These are phyloP conservation scores for Monopterus albus DNA, from an alignment of 2,113 vertebrate genomes.

Conservation along the genomic window DNA sequence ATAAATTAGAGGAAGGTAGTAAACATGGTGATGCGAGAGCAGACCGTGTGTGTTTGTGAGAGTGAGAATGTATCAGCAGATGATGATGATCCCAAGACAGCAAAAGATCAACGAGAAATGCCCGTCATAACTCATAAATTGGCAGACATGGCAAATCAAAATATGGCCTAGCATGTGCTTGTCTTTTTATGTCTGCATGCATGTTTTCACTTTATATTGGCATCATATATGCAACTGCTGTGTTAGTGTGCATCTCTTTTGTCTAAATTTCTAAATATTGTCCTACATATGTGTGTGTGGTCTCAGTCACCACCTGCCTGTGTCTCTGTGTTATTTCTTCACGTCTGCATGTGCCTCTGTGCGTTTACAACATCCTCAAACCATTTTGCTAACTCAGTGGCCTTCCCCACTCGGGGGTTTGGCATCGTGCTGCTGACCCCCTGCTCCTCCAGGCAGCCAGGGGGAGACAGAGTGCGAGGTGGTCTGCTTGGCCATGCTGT, in stretches of 20 bases:
- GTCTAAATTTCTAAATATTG: conserved; percentile 54
- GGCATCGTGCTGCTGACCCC: conserved; percentile 87
- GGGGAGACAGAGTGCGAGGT: conserved; percentile 94
- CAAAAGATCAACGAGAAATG: conserved; percentile 25
- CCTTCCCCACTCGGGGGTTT: conserved; percentile 90
- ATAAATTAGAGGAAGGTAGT: conserved; percentile 38
- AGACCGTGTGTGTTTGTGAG: conserved; percentile 24
- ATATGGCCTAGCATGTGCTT: conserved; percentile 47
- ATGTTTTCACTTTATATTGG: conserved; percentile 55
- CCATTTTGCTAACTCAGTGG: conserved; percentile 81
- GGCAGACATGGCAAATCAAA: conserved; percentile 41
- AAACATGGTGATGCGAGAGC: conserved; percentile 26
- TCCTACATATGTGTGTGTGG: conserved; percentile 30
- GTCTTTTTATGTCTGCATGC: conserved; percentile 71
- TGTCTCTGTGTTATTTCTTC: conserved; percentile 1
- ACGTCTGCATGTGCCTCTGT: conserved; percentile 25
- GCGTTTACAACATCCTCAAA: conserved; percentile 17
- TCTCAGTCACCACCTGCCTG: not conserved
- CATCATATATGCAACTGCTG: conserved; percentile 32
- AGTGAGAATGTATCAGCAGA: conserved; percentile 14
- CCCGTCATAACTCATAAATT: conserved; percentile 20
- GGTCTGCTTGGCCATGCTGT: conserved; percentile 99
- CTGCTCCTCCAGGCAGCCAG: conserved; percentile 89
- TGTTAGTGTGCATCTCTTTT: conserved; percentile 42
- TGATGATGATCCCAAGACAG: conserved; percentile 28